Conservation (phyloP, 2,888 invertebrate species). For the Sphaerophoria rueppellii region DNA sequence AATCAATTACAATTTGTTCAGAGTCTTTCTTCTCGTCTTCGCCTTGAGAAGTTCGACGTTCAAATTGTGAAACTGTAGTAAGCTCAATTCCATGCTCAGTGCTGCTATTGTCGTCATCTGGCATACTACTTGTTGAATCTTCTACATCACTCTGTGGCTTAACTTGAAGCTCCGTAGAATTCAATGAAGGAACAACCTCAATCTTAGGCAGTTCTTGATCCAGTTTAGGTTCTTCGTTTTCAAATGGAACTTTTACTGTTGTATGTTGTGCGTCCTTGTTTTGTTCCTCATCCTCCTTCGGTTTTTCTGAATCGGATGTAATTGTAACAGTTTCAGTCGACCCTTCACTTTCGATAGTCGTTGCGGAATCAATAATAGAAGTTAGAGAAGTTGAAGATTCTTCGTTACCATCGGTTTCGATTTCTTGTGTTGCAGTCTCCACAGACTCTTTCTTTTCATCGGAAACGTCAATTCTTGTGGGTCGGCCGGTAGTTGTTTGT, state of each 20-base stretch:
- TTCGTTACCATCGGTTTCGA: not conserved
- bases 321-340: not conserved
- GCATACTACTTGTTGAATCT: slow-evolving; percentile 39
- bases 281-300: not conserved
- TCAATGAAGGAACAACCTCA: not conserved
- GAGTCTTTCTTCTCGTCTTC: slow-evolving; percentile 2
- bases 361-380: slow-evolving; percentile 44
- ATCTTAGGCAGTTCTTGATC: not conserved
- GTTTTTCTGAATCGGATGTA: slow-evolving; percentile 20
- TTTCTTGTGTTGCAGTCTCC: slow-evolving; percentile 64
- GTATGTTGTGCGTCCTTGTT: slow-evolving; percentile 23
- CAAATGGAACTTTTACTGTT: slow-evolving; percentile 31
- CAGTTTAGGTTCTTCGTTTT: not conserved
- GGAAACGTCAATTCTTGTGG: slow-evolving; percentile 8
- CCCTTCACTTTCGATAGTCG: slow-evolving; percentile 45
- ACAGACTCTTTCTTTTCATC: slow-evolving; percentile 46
- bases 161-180: not conserved
- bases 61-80: slow-evolving; percentile 1
- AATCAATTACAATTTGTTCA: slow-evolving; percentile 44
- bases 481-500: slow-evolving; percentile 8
- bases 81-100: not conserved
- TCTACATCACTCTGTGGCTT: slow-evolving; percentile 70
- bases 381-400: slow-evolving; percentile 10
- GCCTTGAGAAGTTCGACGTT: not conserved
- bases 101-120: not conserved